Conservation (phyloP, 2,888 invertebrate species). For the Parapristionchus giblindavisi region DNA sequence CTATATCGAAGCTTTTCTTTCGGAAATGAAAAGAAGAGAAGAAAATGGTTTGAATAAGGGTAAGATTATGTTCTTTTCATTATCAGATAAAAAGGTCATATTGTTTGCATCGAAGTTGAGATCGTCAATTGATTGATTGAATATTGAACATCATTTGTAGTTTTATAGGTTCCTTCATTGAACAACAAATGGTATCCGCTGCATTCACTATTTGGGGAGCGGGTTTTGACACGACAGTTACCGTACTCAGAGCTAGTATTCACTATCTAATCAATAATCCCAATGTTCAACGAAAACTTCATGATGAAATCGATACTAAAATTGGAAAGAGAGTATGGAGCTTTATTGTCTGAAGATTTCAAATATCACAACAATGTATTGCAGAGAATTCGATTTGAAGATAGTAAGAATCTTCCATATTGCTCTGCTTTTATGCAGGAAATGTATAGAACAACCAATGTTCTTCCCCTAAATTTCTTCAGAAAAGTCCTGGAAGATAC, state of each 20-base stretch:
- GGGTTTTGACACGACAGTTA: neutral
- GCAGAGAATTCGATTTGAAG: constrained; percentile 12
- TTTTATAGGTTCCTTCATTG: neutral
- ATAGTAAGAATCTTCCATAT: constrained; percentile 24
- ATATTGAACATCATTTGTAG: neutral
- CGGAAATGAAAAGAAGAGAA: constrained; percentile 25
- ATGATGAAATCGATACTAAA: too few species aligned
- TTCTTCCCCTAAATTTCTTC: neutral
- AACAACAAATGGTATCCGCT: neutral
- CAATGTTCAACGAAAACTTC: too few species aligned
- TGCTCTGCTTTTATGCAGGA: constrained; percentile 10
- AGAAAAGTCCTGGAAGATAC: neutral
- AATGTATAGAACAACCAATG: neutral
- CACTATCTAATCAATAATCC: too few species aligned
- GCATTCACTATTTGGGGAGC: constrained; percentile 27
- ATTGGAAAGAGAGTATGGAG: too few species aligned
- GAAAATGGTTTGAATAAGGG: neutral
- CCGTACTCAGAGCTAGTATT: neutral
- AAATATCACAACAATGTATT: too few species aligned
- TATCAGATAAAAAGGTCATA: too few species aligned
- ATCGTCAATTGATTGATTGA: neutral
- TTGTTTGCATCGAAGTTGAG: neutral
- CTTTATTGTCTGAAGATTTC: too few species aligned
- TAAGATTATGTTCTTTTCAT: neutral
- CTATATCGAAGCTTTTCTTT: constrained; percentile 18